Conservation (phyloP, 2,888 invertebrate species). For the Drosophila parthenogenetica region DNA sequence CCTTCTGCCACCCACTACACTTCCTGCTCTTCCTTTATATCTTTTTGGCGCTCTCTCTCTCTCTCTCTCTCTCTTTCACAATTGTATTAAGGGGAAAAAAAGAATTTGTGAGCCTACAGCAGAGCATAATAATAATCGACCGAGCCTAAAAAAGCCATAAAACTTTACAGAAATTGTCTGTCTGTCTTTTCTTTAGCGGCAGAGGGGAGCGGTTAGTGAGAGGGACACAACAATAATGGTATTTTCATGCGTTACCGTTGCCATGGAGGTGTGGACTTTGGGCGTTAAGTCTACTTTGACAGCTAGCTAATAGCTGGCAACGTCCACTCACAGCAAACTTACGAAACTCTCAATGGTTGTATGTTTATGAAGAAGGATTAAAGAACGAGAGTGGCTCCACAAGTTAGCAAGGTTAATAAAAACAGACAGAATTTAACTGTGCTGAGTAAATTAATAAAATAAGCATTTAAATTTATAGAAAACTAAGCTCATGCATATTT, state of each 20-base stretch:
- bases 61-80: slow-evolving; percentile 13
- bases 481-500: no score
- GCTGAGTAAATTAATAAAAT: no score
- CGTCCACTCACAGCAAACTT: slow-evolving; percentile 39
- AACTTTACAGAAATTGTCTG: slow-evolving; percentile 29
- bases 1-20: neutral
- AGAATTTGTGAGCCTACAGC: slow-evolving; percentile 9
- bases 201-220: neutral
- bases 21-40: neutral
- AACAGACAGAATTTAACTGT: no score
- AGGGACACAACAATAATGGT: slow-evolving; percentile 15
- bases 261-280: slow-evolving; percentile 18
- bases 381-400: neutral
- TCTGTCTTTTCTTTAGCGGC: neutral
- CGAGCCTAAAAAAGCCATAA: slow-evolving; percentile 32
- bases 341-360: slow-evolving; percentile 38
- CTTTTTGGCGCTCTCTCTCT: neutral
- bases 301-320: slow-evolving; percentile 52
- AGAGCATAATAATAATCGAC: slow-evolving; percentile 42
- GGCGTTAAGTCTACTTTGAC: slow-evolving; percentile 29
- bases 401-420: neutral
- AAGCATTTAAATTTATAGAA: no score
- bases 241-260: slow-evolving; percentile 22
- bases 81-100: slow-evolving; percentile 48
- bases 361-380: slow-evolving; percentile 19